Conservation (phyloP, 37 sponge, comb jelly and placozoan genomes). For the Haliclona indistincta region DNA sequence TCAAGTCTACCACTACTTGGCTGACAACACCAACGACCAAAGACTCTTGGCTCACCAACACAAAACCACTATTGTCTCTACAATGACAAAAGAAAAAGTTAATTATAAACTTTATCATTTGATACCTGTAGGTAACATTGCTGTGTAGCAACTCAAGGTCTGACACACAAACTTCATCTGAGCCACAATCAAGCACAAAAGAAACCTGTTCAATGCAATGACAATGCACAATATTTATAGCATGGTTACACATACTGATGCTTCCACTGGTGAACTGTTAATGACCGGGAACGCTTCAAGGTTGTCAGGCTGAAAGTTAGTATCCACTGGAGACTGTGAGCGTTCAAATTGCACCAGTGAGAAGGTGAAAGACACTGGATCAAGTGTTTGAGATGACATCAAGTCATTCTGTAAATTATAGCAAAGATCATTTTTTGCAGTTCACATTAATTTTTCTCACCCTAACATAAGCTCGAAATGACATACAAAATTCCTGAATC, state of each 20-base stretch:
- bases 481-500: too few relatives aligned
- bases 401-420: too few relatives aligned
- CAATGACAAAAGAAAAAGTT: not conserved
- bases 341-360: too few relatives aligned
- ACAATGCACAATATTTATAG: not conserved
- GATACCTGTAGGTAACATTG: not conserved
- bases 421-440: too few relatives aligned
- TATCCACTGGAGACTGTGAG: not conserved
- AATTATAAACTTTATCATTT: not conserved
- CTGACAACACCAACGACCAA: not conserved
- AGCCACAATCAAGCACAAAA: not conserved
- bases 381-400: too few relatives aligned
- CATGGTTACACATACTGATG: not conserved
- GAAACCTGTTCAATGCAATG: not conserved
- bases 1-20: not conserved
- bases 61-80: not conserved
- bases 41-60: not conserved
- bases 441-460: too few relatives aligned
- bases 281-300: not conserved
- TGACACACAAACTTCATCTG: conserved; percentile 4
- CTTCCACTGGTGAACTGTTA: not conserved
- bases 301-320: not conserved
- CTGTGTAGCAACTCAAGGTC: not conserved
- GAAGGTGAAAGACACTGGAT: too few relatives aligned
- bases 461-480: too few relatives aligned